Evolutionary conservation across 2,888 invertebrate genomes (phyloP), one percentile per base, ranked within the genome.

Genomic region (Sarcophaga variegata): DNA sequence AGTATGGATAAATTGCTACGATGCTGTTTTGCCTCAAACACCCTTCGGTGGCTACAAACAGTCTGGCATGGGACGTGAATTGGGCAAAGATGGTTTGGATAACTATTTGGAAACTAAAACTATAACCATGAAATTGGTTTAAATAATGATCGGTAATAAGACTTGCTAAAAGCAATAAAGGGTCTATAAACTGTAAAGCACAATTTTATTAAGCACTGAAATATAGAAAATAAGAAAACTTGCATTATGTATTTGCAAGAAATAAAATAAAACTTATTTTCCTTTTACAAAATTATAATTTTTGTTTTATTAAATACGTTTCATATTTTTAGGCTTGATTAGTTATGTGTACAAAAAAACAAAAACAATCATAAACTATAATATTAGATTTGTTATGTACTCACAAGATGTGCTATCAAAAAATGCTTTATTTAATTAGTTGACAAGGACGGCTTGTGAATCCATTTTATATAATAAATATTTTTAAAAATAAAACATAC

Each of bases 41-140:
- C 98, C 98, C 17, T 98, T 98, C 92, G 98, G 98, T 78, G 98
- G 98, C 64, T 98, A 95, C 93, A 98, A 97, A 92, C 95, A 96
- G 90, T 97, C 97, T 47, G 98, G 98, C 75, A 95, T 96, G 89
- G 98, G 98, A 49, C 95, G 97, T 86, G 98, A 98, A 93, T 90
- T 96, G 94, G 97, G 97, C 70, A 96, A 96, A 92, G 97, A 97
- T 89, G 96, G 96, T 0, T 93, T 97, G 89, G 95, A 96, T 88
- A 96, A 95, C 90, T 97, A 97, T 91, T 93, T 97, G 90, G 97
- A 97, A 93, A 95, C 95, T 8, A 97, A 97, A 92, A 97, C 97
- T 6, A 95, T 97, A 70, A 95, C 96, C 4, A 94, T 97, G 89
- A 93, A 92, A 85, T 83, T 93, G 54, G 85, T 91, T 54, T 90